Evolutionary conservation across 2,888 invertebrate species (phyloP), one percentile per base, ranked within the genome.

Genomic region (Cremastinae sp.): DNA sequence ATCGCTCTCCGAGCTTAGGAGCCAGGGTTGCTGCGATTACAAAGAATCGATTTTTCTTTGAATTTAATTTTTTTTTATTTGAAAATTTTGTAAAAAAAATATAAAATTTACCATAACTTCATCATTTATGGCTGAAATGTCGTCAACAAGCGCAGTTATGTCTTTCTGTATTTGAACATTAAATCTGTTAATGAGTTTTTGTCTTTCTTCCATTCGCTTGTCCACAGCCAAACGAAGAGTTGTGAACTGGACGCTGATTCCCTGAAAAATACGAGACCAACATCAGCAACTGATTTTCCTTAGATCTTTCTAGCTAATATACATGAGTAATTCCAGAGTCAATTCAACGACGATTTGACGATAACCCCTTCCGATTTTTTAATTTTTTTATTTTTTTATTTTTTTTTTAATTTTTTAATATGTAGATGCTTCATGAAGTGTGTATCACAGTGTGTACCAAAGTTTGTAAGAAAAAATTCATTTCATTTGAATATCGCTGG

Each of bases 91-190:
- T n/a, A n/a, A n/a, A 38, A 56, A 41, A 20, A 16, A 36, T 53
- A 16, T 18, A 34, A 47, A 53, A 82, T 88, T 88, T 90, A 95
- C 95, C 90, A 92, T 91, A 43, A 94, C 93, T 89, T 95, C 94
- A 16, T 94, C 93, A 82, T 94, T 93, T 58, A 97, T 92, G 59
- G 92, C 92, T 69, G 94, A 94, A 77, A 96, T 94, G 80, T 95
- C 94, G 43, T 93, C 91, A 84, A 94, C 94, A 10, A 97, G 92
- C 0, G 91, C 90, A 84, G 93, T 92, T 45, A 96, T 95, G 84
- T 97, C 97, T 79, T 93, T 95, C 78, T 95, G 95, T 79, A 97
- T 92, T 79, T 93, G 93, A 53, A 92, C 92, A 74, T 94, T 94
- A 84, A 97, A 94, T 84, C 93, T 90, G 20, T 92, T 92, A 5